A percentile compares a stretch with the other conserved stretches of the same genome.
phyloP scores from a whole-genome alignment of 1,140 invertebrate genomes.

The Diorhabda carinulata region DNA sequence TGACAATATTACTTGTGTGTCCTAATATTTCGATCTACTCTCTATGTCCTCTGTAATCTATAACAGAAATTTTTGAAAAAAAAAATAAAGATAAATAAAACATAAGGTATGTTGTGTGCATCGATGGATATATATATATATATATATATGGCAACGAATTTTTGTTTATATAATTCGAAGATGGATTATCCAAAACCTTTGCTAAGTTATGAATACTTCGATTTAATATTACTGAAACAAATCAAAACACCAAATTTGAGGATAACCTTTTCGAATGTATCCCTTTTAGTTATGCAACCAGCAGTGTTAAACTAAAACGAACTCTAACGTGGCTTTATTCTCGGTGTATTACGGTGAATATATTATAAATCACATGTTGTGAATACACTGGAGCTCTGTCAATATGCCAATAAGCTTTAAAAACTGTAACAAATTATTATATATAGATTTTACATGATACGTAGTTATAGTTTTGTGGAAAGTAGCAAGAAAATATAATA shows the following conservation, averaged over 20 bases:
- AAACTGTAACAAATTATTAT: slow-evolving; percentile 21
- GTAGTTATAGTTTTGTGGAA: slow-evolving; percentile 14
- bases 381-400: slow-evolving; percentile 15
- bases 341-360: slow-evolving; percentile 2
- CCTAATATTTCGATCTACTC: slow-evolving; percentile 16
- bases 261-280: too few relatives aligned
- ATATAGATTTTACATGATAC: slow-evolving; percentile 33
- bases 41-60: slow-evolving; percentile 16
- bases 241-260: too few relatives aligned
- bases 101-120: slow-evolving; percentile 19
- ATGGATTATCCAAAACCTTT: too few relatives aligned
- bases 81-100: neutral
- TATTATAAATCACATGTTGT: slow-evolving; percentile 8
- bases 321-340: slow-evolving; percentile 11
- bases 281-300: neutral
- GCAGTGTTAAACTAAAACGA: slow-evolving; percentile 16
- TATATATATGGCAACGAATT: slow-evolving; percentile 23
- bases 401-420: slow-evolving; percentile 23
- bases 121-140: slow-evolving; percentile 19
- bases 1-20: slow-evolving; percentile 27
- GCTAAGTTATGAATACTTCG: too few relatives aligned
- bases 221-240: too few relatives aligned
- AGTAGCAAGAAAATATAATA: slow-evolving; percentile 7
- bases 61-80: slow-evolving; percentile 20
- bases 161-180: neutral